Evolutionary conservation across 2,113 vertebrate genomes (phyloP), one percentile per base, ranked within the genome.

Genomic region (Mesitornis unicolor): DNA sequence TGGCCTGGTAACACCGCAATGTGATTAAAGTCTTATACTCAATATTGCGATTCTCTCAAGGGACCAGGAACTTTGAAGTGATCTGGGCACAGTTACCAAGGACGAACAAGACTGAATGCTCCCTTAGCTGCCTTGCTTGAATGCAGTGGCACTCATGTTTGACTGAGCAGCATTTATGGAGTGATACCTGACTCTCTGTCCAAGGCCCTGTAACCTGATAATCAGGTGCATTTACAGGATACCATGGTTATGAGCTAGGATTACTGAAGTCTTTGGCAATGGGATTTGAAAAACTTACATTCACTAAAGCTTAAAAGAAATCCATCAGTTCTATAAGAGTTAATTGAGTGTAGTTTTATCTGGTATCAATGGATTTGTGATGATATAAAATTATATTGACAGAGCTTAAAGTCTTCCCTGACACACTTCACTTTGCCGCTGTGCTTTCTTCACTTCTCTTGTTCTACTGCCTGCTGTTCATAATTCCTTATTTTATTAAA

Each of bases 161-260:
- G 21, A 40, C 4, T 84, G 40, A 87, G 63, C 35, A 16, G 7
- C 26, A 36, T 84, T 70, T 89, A 77, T 4, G 65, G 8, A 0
- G 0, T 16, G 5, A 56, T 19, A 61, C 13, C 26, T 0, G 7
- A 25, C 14, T 71, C 63, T 69, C 1, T 0, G 13, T 59, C 13
- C 16, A 57, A 4, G 6, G 50, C 28, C 22, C 45, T 81, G 6
- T 16, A 54, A 73, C 20, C 45, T 61, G 54, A 19, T 53, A 80
- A 64, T 43, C 4, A 2, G 18, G 6, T 77, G 7, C 14, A 29
- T 48, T 89, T 65, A 29, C 16, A 54, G 33, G 24, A 68, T 68
- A 16, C 14, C 28, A 36, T 2, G 3, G 13, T 36, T 65, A 73
- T 8, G 45, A 88, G n/a, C 11, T 9, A 4, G 17, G 24, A 80